Evolutionary conservation across 2,888 invertebrate species (phyloP).

Genomic region (Thymelicus sylvestris): DNA sequence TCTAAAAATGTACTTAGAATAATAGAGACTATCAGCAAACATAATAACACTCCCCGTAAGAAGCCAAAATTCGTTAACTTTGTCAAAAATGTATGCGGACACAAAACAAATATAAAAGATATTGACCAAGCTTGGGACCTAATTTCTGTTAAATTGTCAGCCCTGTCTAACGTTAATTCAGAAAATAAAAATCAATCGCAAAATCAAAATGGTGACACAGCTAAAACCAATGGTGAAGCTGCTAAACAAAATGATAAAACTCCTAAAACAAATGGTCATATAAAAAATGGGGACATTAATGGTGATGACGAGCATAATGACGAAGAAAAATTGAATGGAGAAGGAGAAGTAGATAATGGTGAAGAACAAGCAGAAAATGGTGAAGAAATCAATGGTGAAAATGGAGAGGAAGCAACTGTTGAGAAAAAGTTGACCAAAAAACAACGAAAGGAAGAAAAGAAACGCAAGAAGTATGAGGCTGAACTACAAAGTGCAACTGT

Average conservation of each 20-base stretch:
- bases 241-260: slow-evolving; percentile 28
- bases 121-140: slow-evolving; percentile 89
- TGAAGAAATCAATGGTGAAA: slow-evolving; percentile 39
- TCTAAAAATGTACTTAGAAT: slow-evolving; percentile 85
- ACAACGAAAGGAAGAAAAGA: slow-evolving; percentile 77
- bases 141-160: slow-evolving; percentile 82
- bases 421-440: slow-evolving; percentile 70
- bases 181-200: slow-evolving; percentile 49
- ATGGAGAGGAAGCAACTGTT: slow-evolving; percentile 45
- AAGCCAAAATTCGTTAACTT: slow-evolving; percentile 93
- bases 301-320: slow-evolving; percentile 45
- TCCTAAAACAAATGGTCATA: slow-evolving; percentile 41
- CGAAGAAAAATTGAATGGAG: slow-evolving; percentile 39
- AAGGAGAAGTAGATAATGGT: slow-evolving; percentile 32
- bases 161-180: slow-evolving; percentile 66
- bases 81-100: slow-evolving; percentile 86
- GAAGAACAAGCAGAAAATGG: slow-evolving; percentile 42
- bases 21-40: slow-evolving; percentile 87
- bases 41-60: slow-evolving; percentile 94
- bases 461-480: slow-evolving; percentile 76
- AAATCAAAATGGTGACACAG: slow-evolving; percentile 55
- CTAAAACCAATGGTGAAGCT: slow-evolving; percentile 44
- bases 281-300: slow-evolving; percentile 42
- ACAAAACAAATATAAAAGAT: slow-evolving; percentile 82
- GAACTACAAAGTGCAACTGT: slow-evolving; percentile 70